Conservation (phyloP, 2,113 vertebrate genomes). For the Orthonyx spaldingii region DNA sequence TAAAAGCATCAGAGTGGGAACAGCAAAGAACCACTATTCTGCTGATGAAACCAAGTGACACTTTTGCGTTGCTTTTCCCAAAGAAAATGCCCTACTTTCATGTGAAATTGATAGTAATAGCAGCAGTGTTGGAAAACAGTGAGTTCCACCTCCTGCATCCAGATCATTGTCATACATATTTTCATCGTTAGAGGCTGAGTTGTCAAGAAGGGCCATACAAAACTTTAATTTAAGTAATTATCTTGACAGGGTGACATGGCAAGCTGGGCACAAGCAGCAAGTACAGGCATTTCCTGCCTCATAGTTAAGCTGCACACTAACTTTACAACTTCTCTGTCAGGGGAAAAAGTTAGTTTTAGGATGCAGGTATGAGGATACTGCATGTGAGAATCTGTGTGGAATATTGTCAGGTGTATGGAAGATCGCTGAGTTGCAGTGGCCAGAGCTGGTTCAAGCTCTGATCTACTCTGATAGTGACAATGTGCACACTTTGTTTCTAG, state of each 20-base stretch:
- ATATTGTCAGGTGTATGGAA: not conserved
- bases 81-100: not conserved
- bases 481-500: not conserved
- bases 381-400: not conserved
- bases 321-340: not conserved
- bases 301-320: not conserved
- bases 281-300: not conserved
- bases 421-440: not conserved
- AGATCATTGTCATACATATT: not conserved
- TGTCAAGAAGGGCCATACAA: not conserved
- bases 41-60: not conserved
- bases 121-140: not conserved
- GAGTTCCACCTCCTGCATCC: not conserved
- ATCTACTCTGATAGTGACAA: not conserved
- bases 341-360: not conserved
- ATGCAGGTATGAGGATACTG: not conserved
- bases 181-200: not conserved
- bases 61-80: not conserved
- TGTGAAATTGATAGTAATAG: not conserved
- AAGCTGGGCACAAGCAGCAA: not conserved
- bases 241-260: not conserved
- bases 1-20: not conserved
- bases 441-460: not conserved
- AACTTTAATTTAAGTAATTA: conserved; percentile 21
- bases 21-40: not conserved